Evolutionary conservation across 2,888 invertebrate genomes (phyloP).

Genomic region (Zeuzera pyrina): DNA sequence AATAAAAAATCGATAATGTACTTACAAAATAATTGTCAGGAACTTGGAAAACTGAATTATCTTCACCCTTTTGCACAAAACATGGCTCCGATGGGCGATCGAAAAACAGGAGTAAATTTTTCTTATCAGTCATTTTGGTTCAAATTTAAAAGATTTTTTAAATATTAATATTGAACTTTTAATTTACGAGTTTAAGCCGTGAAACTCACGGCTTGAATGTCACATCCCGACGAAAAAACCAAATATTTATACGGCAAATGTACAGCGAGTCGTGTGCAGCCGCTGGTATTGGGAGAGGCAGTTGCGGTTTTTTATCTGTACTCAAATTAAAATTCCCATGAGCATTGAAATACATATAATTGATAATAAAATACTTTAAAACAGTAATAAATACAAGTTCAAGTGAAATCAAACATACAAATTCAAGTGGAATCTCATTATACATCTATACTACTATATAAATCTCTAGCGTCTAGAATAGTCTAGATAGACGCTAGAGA

Average conservation of each 20-base stretch:
- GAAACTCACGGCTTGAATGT: constrained; percentile 16
- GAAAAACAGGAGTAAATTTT: constrained; percentile 77
- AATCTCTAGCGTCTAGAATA: too few species aligned
- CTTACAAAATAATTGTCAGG: constrained; percentile 77
- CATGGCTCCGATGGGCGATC: constrained; percentile 84
- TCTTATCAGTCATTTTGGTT: constrained; percentile 41
- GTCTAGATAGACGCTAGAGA: too few species aligned
- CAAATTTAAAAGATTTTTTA: constrained; percentile 7
- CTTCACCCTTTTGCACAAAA: constrained; percentile 82
- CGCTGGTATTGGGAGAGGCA: not conserved
- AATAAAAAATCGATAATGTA: constrained; percentile 13
- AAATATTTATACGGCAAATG: not conserved
- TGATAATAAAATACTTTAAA: too few species aligned
- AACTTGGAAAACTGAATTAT: constrained; percentile 73
- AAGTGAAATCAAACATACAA: too few species aligned
- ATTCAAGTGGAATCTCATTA: too few species aligned
- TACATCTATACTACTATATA: too few species aligned
- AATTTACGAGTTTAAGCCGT: constrained; percentile 11
- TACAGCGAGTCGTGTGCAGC: not conserved
- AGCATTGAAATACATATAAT: too few species aligned
- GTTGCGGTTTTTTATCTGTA: not conserved
- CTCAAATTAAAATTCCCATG: too few species aligned
- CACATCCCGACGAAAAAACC: too few species aligned
- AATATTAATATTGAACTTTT: not conserved
- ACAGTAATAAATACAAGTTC: too few species aligned